These are phyloP conservation scores for Ceratotherium simum DNA, from an alignment of 2,113 vertebrate genomes.

Conservation along the genomic window DNA sequence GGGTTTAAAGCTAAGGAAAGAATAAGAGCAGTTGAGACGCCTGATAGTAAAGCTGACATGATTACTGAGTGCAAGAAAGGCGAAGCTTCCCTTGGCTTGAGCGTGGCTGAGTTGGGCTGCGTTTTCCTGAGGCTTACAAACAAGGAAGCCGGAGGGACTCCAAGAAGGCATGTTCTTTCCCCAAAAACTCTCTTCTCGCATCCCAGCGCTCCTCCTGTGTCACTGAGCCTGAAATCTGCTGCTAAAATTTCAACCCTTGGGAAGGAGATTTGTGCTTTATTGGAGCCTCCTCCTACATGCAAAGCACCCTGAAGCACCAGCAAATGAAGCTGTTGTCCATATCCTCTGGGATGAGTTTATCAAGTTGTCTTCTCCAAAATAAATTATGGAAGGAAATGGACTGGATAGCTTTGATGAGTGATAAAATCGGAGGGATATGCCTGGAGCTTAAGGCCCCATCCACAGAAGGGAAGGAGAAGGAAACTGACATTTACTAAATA, in stretches of 20 bases:
- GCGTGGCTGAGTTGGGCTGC: background rate
- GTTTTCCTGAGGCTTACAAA: background rate
- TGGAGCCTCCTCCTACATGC: background rate
- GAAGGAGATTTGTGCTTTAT: background rate
- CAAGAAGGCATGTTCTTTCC: background rate
- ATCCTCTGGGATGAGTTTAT: constrained; percentile 23
- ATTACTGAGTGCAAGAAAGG: background rate
- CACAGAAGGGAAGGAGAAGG: background rate
- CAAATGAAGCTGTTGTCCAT: background rate
- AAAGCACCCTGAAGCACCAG: background rate
- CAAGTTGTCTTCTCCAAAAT: constrained; percentile 19
- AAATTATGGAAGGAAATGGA: constrained; percentile 1
- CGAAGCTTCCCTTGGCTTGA: background rate
- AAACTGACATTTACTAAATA: background rate
- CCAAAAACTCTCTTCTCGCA: background rate
- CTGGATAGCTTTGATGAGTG: background rate
- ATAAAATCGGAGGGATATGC: background rate
- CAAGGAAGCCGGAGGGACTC: background rate
- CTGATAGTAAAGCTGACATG: background rate
- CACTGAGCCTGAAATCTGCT: background rate
- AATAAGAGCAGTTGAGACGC: background rate
- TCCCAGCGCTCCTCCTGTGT: rapidly evolving
- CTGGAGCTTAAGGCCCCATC: background rate
- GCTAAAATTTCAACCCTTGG: background rate
- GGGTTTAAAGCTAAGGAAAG: background rate